phyloP scores from a whole-genome alignment of 2,888 invertebrate genomes.

The Phaedon cochleariae region DNA sequence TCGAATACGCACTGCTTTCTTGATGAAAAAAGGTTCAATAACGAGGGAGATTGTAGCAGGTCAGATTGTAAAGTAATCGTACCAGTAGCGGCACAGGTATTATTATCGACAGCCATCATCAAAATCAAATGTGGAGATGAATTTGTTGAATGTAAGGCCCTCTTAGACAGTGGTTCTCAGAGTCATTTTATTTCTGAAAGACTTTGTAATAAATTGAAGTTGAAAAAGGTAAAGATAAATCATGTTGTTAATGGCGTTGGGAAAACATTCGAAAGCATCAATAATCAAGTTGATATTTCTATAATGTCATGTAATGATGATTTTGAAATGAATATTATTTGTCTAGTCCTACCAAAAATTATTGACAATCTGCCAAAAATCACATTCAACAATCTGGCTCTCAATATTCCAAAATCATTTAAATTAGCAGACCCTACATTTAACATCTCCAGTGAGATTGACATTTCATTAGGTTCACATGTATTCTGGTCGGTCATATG shows the following conservation, averaged over 20 bases:
- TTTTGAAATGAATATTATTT: no score
- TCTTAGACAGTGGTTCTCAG: no score
- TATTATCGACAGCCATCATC: no score
- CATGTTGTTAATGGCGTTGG: background rate
- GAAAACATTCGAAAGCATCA: background rate
- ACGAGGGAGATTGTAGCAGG: no score
- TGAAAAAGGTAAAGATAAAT: background rate
- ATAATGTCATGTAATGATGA: background rate
- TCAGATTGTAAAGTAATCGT: no score
- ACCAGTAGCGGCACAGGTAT: no score
- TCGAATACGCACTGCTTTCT: no score
- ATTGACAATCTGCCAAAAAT: background rate
- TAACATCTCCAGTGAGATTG: constrained; percentile 9
- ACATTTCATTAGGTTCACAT: constrained; percentile 20
- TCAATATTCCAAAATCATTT: background rate
- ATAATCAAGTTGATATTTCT: no score
- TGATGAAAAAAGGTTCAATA: no score
- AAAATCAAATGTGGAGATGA: no score
- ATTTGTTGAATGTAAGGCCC: no score
- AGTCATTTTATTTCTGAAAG: background rate
- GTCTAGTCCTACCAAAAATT: constrained; percentile 12
- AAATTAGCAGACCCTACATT: constrained; percentile 17
- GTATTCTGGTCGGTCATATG: constrained; percentile 22
- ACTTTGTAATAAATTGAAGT: background rate
- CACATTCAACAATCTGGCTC: constrained; percentile 1